These are phyloP conservation scores for Scomber japonicus DNA, from an alignment of 2,113 vertebrate species.

Conservation along the genomic window DNA sequence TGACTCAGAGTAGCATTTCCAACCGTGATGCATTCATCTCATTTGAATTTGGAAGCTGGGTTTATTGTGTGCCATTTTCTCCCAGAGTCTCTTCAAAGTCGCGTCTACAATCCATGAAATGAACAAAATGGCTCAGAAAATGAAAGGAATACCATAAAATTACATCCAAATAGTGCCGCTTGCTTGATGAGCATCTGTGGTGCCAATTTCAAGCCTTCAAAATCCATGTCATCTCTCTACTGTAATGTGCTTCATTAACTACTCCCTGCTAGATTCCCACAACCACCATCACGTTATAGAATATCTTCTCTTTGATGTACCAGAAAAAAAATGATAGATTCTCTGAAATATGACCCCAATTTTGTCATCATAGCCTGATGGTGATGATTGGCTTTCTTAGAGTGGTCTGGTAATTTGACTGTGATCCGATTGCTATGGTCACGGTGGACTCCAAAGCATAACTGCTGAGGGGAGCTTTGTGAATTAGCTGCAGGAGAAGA, in stretches of 20 bases:
- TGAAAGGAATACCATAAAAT: slow-evolving; percentile 77
- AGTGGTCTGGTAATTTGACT: slow-evolving; percentile 28
- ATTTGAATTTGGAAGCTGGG: slow-evolving; percentile 47
- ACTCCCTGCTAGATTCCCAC: slow-evolving; percentile 46
- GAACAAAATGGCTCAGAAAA: slow-evolving; percentile 75
- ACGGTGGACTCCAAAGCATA: slow-evolving; percentile 33
- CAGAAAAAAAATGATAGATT: slow-evolving; percentile 58
- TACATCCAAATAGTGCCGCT: slow-evolving; percentile 74
- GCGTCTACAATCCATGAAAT: slow-evolving; percentile 65
- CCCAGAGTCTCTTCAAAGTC: slow-evolving; percentile 38
- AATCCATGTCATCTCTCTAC: slow-evolving; percentile 66
- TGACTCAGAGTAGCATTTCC: slow-evolving; percentile 25
- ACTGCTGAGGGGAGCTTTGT: slow-evolving; percentile 11
- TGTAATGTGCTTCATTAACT: slow-evolving; percentile 71
- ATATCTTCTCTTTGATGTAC: slow-evolving; percentile 45
- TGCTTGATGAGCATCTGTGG: slow-evolving; percentile 77
- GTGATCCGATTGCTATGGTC: slow-evolving; percentile 32
- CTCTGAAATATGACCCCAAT: slow-evolving; percentile 40
- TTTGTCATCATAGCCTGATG: slow-evolving; percentile 39
- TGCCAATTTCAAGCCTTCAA: slow-evolving; percentile 72
- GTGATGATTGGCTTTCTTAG: slow-evolving; percentile 58
- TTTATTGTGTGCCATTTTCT: slow-evolving; percentile 57
- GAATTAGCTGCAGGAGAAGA: slow-evolving; percentile 54
- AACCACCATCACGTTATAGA: slow-evolving; percentile 39
- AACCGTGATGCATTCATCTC: slow-evolving; percentile 20